A percentile compares a stretch with the other conserved stretches of the same genome.
These are phyloP conservation scores for Hippocampus guttulatus DNA, from an alignment of 2,113 vertebrate genomes.

Conservation along the genomic window DNA sequence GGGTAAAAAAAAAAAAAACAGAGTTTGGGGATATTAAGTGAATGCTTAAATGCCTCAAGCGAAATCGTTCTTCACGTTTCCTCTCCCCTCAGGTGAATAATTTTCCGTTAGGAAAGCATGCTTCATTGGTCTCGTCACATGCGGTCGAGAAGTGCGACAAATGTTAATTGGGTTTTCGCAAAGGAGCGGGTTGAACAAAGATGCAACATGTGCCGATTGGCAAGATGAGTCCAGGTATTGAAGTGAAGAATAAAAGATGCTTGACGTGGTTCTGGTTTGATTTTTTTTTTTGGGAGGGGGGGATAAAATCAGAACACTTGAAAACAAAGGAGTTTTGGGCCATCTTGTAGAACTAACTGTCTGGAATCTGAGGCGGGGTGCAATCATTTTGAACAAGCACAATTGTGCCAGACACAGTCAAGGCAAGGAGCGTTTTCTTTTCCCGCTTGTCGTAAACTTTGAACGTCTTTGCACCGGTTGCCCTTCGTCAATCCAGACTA, in stretches of 20 bases:
- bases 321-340: conserved; percentile 44
- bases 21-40: not conserved
- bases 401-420: not conserved
- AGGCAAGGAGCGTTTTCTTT: not conserved
- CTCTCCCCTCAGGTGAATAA: conserved; percentile 15
- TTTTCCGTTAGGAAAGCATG: conserved; percentile 47
- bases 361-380: conserved; percentile 41
- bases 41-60: not conserved
- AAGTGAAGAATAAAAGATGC: conserved; percentile 21
- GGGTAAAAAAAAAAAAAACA: not conserved
- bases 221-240: conserved; percentile 63
- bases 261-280: conserved; percentile 49
- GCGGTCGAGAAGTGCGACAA: conserved; percentile 53
- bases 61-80: conserved; percentile 1
- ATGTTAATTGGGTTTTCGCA: conserved; percentile 43
- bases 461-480: not conserved
- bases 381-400: not conserved
- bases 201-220: conserved; percentile 66
- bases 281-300: conserved; percentile 30
- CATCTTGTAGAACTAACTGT: conserved; percentile 57
- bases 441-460: not conserved
- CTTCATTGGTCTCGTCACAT: conserved; percentile 43
- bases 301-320: conserved; percentile 50
- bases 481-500: conserved; percentile 49
- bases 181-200: conserved; percentile 35